phyloP scores from a whole-genome alignment of 2,797 vertebrate species.

The Lindbergichthys nudifrons region DNA sequence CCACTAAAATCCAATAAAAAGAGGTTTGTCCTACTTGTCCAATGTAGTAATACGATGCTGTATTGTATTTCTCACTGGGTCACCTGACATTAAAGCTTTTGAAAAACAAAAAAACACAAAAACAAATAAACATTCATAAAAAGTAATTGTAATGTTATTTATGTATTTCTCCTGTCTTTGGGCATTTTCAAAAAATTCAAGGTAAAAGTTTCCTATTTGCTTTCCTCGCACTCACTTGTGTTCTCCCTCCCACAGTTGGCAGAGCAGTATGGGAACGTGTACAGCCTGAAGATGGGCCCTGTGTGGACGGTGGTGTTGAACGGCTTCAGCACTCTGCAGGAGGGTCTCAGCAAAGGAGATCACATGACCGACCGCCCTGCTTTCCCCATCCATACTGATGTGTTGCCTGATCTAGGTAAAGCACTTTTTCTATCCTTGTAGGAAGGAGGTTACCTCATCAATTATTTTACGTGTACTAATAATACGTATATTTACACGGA shows the following conservation, averaged over 20 bases:
- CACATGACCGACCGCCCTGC: conserved; percentile 65
- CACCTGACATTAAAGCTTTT: too few relatives aligned
- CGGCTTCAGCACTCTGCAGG: conserved; percentile 34
- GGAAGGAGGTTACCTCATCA: neutral
- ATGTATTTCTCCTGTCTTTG: neutral
- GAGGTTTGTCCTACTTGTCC: too few relatives aligned
- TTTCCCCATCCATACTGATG: rapidly evolving
- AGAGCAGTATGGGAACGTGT: conserved; percentile 77
- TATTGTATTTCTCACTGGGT: too few relatives aligned
- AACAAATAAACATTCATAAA: too few relatives aligned
- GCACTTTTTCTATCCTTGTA: neutral
- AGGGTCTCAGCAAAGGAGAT: conserved; percentile 68
- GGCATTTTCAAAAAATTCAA: neutral
- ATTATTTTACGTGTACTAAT: too few relatives aligned
- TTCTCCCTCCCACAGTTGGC: conserved; percentile 55
- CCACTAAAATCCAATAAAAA: too few relatives aligned
- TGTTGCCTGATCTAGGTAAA: neutral
- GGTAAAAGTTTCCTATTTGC: neutral
- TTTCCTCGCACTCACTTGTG: neutral
- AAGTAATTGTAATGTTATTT: too few relatives aligned
- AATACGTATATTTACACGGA: too few relatives aligned
- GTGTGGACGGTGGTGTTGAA: conserved; percentile 45
- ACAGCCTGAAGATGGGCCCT: conserved; percentile 15
- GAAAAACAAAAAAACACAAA: too few relatives aligned
- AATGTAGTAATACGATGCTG: too few relatives aligned